A percentile compares a stretch with the other conserved stretches of the same genome.
Conservation (phyloP, 2,113 vertebrate species). For the Corydoras maculifer region DNA sequence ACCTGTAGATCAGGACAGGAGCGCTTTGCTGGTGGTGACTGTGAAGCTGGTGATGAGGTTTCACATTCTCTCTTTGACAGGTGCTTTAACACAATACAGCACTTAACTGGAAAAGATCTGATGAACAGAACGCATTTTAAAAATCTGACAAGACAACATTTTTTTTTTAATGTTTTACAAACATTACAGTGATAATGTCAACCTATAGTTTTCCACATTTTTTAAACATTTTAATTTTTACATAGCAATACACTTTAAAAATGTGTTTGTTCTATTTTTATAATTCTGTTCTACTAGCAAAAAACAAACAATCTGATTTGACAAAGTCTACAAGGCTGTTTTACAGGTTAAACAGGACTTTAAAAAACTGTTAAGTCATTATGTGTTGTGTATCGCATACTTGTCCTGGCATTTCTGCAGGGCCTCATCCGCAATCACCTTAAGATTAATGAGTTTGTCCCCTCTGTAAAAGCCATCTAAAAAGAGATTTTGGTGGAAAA, state of each 20-base stretch:
- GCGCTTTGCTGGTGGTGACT: slow-evolving; percentile 49
- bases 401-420: slow-evolving; percentile 82
- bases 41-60: slow-evolving; percentile 52
- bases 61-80: slow-evolving; percentile 68
- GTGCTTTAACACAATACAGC: slow-evolving; percentile 87
- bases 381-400: slow-evolving; percentile 64
- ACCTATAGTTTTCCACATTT: too few species aligned
- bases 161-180: too few species aligned
- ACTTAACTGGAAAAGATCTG: slow-evolving; percentile 70
- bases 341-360: too few species aligned
- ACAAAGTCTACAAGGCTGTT: too few species aligned
- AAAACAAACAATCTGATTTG: neutral
- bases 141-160: too few species aligned
- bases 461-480: slow-evolving; percentile 95
- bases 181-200: too few species aligned
- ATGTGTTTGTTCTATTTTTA: too few species aligned
- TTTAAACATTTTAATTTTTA: too few species aligned
- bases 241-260: too few species aligned
- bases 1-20: too few species aligned
- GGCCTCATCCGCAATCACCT: slow-evolving; percentile 86
- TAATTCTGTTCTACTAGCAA: too few species aligned
- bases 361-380: neutral
- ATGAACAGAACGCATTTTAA: neutral
- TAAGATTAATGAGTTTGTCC: slow-evolving; percentile 90
- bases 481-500: neutral